A percentile compares a stretch with the other conserved stretches of the same genome.
Evolutionary conservation across 2,888 invertebrate species (phyloP).

Genomic region (Scaptomyza cyrtandrae): DNA sequence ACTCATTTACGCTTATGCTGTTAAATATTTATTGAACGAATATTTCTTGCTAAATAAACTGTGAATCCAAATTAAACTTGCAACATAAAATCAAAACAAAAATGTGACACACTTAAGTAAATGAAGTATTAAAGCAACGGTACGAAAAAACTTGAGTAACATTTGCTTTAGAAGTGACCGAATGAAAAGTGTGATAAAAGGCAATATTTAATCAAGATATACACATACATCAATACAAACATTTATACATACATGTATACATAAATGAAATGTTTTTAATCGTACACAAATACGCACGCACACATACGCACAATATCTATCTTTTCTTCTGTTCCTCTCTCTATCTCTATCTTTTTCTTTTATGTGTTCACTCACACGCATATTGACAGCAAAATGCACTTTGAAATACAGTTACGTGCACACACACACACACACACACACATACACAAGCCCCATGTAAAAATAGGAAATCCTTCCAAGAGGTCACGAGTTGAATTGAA

Average conservation of each 20-base stretch:
- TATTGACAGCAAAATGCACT: slow-evolving; percentile 61
- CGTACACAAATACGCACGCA: slow-evolving; percentile 32
- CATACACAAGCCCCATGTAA: slow-evolving; percentile 51
- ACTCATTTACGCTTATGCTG: slow-evolving; percentile 22
- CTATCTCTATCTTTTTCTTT: slow-evolving; percentile 18
- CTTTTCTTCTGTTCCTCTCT: slow-evolving; percentile 24
- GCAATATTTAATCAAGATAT: slow-evolving; percentile 62
- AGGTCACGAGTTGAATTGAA: slow-evolving; percentile 72
- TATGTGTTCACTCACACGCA: slow-evolving; percentile 30
- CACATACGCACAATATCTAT: slow-evolving; percentile 37
- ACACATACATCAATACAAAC: slow-evolving; percentile 19
- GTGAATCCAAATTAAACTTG: slow-evolving; percentile 4
- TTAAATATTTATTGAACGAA: slow-evolving; percentile 45
- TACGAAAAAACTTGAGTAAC: slow-evolving; percentile 40
- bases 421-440: slow-evolving; percentile 36
- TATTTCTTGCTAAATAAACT: slow-evolving; percentile 7
- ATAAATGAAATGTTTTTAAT: slow-evolving; percentile 43
- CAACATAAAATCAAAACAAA: slow-evolving; percentile 40
- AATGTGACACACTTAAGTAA: slow-evolving; percentile 20
- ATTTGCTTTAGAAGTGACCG: slow-evolving; percentile 56
- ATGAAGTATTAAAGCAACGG: slow-evolving; percentile 10
- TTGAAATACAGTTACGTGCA: slow-evolving; percentile 72
- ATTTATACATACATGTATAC: slow-evolving; percentile 11
- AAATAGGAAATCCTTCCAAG: slow-evolving; percentile 75
- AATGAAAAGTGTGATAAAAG: slow-evolving; percentile 53